Base-by-base conservation (phyloP, 2,113 vertebrate species). In the Centropristis striata region DNA sequence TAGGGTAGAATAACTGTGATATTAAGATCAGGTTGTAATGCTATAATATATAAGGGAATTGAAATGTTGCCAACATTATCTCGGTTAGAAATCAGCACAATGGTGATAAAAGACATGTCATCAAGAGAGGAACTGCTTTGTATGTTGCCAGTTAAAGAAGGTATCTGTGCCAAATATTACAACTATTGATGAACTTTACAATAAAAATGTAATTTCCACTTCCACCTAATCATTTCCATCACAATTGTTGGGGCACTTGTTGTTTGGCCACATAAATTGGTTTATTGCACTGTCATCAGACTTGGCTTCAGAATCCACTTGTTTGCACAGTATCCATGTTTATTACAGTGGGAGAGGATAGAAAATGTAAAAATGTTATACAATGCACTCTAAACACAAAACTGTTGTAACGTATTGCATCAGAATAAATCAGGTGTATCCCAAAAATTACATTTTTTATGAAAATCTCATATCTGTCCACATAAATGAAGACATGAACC, bases 191-290 rank as follows among this genome's bases (percentile, higher is more conserved):
- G 16, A 18, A 50, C 32, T 51, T 10, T 55, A 28, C 39, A 41
- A 57, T 32, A 18, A 23, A 57, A 63, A 61, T 46, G 16, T 50
- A 65, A 41, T 28, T 57, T 5, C 51, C 37, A 47, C n/a, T 55
- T 59, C n/a, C 25, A 51, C 37, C 74, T 68, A 12, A 74, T 68
- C 8, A 53, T 74, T 81, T 28, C 32, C 16, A 54, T 55, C 47
- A 68, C 39, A 75, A 20, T 28, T 69, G 27, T 14, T 42, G 25
- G 4, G 51, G 23, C 6, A 57, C 59, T 27, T 65, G 23, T 42
- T 75, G 20, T 51, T 21, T 59, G 61, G 15, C 44, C 46, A 66
- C 20, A 80, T n/a, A 60, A 53, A 27, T 68, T 14, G 15, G 39
- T 47, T 74, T 53, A 61, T 55, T 74, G 16, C 54, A 54, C 28